Conservation (phyloP, 2,797 vertebrate species). For the Myotis pilosus region DNA sequence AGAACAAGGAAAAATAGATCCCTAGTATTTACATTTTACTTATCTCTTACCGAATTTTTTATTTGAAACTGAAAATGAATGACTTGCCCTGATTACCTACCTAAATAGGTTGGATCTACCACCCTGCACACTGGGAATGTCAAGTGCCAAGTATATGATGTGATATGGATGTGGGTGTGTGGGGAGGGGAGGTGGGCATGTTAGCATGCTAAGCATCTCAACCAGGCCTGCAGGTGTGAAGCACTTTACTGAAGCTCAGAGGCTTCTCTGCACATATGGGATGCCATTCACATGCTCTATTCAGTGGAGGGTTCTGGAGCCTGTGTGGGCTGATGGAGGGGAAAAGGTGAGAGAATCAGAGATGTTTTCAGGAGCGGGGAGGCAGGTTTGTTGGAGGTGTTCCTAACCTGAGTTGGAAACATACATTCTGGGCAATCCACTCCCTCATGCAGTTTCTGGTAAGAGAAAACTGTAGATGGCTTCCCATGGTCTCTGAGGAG, state of each 20-base stretch:
- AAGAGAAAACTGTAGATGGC: background rate
- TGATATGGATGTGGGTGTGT: background rate
- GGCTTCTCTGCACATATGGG: background rate
- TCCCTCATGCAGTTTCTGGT: background rate
- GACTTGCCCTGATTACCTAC: background rate
- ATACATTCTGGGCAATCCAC: background rate
- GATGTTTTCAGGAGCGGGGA: background rate
- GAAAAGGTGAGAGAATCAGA: background rate
- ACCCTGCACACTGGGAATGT: background rate
- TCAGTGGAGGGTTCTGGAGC: background rate
- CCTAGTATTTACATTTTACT: background rate
- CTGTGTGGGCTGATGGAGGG: background rate
- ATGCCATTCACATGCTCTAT: background rate
- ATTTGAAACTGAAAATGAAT: background rate
- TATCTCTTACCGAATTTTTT: background rate
- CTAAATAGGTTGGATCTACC: background rate
- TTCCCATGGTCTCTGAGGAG: background rate
- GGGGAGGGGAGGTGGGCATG: no score
- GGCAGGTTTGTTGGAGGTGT: background rate
- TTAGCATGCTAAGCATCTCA: background rate
- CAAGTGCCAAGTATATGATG: background rate
- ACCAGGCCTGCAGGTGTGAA: background rate
- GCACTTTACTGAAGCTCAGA: background rate
- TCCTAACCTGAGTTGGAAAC: background rate
- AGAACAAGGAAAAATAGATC: background rate